Evolutionary conservation across 2,797 vertebrate species (phyloP), one percentile per base, ranked within the genome.

Genomic region (Taeniopygia guttata): DNA sequence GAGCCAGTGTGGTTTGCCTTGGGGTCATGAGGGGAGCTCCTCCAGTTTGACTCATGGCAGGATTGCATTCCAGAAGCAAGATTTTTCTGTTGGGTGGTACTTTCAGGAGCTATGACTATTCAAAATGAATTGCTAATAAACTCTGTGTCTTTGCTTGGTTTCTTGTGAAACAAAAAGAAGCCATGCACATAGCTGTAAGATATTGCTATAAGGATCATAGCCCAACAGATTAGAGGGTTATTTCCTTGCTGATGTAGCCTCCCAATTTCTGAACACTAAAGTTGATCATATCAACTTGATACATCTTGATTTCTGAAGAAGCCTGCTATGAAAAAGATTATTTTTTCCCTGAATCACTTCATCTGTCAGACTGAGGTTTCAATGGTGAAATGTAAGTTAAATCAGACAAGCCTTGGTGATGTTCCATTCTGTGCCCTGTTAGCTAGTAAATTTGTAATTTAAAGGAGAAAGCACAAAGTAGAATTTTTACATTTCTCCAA

Each of bases 41-140:
- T 85, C 74, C 43, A 55, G 58, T 21, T 7, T 56, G 62, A 93
- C 89, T 96, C 87, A 90, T 3, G 1, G 20, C 27, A 85, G 45
- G 93, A 90, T 12, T 42, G 7, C 74, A 91, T 95, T 97, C 91
- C 92, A 94, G 76, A 96, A 93, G 25, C 15, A n/a, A 29, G 68
- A 77, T 54, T 90, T 84, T 84, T 75, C 30, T 76, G 15, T 34
- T 45, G 73, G 18, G 58, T 89, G 84, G 77, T 63, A 56, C 89
- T 72, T 91, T 92, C 83, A 83, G 90, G 79, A 91, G 68, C 86
- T 38, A 93, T 32, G 58, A 36, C 66, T 91, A 32, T 77, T 96
- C 18, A 84, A 84, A 92, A 79, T 63, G 22, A 95, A 69, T 93
- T 87, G 58, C 40, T 93, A 95, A 66, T 69, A 82, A 75, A 88